Evolutionary conservation across 2,888 invertebrate genomes (phyloP), one percentile per base, ranked within the genome.

Genomic region (Cepaea hortensis): DNA sequence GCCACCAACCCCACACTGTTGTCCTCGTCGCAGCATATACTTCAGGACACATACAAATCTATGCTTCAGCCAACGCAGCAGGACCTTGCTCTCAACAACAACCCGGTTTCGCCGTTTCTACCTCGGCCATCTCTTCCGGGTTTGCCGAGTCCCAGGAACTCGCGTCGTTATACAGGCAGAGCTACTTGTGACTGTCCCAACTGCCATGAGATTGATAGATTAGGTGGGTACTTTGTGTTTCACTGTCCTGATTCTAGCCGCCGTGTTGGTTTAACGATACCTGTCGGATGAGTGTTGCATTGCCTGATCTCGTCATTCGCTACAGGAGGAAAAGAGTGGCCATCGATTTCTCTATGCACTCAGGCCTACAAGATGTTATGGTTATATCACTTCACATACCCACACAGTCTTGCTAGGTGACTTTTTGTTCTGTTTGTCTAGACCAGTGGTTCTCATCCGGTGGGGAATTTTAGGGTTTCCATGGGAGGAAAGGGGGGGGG

Each of bases 151-250:
- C 89, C 92, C 15, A 91, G 93, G 72, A 91, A 93, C 65, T 92
- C 91, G 82, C 96, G 98, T 86, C 96, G 98, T 87, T 98, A 98
- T 95, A 98, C 98, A 62, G 98, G 99, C 1, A 89, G 77, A 55
- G 98, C 98, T 23, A 99, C 98, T 75, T 99, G 99, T 95, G 99
- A 99, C 95, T 99, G 99, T 94, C 99, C 99, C 86, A 99, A 99
- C 95, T 99, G 99, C 94, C 98, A 98, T 95, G 99, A 99, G 95
- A 98, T 98, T 48, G 94, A 94, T 95, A 96, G 98, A 87, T 96
- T 98, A 88, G 85, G 88, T 68, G 55, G 85, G 83, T 87, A 70
- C 9, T 76, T 9, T 46, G 15, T n/a, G 18, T n/a, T 4, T 68
- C n/a, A 20, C 68, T 68, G 18, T 18, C 1, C 18, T n/a, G n/a